Evolutionary conservation across 1,140 invertebrate species (phyloP).

Genomic region (Magallana angulata): DNA sequence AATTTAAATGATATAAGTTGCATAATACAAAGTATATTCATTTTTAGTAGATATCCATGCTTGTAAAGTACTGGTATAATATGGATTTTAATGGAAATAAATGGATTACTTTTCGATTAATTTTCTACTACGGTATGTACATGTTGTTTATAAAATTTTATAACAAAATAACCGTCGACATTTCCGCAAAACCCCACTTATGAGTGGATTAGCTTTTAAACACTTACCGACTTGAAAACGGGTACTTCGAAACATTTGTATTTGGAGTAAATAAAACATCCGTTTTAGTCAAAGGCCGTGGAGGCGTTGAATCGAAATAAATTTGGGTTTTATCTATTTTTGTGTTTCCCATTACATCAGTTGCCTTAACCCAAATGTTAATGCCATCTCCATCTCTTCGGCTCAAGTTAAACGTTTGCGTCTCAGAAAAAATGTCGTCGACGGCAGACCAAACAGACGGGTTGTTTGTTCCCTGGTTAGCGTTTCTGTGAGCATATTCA

Average conservation of each 20-base stretch:
- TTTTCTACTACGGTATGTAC: too few relatives aligned
- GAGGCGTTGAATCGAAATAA: constrained; percentile 19
- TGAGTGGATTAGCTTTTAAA: background rate
- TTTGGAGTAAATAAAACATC: background rate
- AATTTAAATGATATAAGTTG: too few relatives aligned
- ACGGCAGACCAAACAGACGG: background rate
- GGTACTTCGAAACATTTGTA: background rate
- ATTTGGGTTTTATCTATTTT: background rate
- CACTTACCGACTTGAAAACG: background rate
- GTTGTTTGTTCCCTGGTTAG: background rate
- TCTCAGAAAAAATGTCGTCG: background rate
- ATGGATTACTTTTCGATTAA: too few relatives aligned
- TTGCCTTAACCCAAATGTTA: constrained; percentile 10
- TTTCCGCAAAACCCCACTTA: too few relatives aligned
- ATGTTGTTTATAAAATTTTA: too few relatives aligned
- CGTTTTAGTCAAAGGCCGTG: background rate
- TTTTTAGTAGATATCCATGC: too few relatives aligned
- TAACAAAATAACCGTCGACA: too few relatives aligned
- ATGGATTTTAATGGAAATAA: too few relatives aligned
- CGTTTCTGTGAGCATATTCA: background rate
- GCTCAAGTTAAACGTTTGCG: background rate
- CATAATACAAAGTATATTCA: too few relatives aligned
- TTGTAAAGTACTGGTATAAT: too few relatives aligned
- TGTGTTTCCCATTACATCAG: constrained; percentile 1
- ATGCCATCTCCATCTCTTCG: constrained; percentile 7